Evolutionary conservation across 2,888 invertebrate genomes (phyloP), one percentile per base, ranked within the genome.

Genomic region (Capitulum mitella): DNA sequence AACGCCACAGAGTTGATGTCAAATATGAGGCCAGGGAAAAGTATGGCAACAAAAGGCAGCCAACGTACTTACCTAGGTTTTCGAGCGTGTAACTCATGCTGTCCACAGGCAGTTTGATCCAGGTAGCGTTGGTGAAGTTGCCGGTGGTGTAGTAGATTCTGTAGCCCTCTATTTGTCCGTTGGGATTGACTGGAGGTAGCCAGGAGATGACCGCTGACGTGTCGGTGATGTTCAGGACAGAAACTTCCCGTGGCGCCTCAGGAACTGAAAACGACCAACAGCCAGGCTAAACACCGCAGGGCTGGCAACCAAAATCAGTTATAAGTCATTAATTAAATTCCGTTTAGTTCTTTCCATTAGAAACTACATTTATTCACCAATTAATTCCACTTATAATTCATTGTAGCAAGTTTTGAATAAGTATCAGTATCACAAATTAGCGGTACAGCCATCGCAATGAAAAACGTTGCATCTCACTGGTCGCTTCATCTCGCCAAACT

Each of bases 221-320:
- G 80, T 93, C 89, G 80, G 91, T 91, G 81, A 93, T 91, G 86
- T 90, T 91, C 83, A 91, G 89, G 48, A 94, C 90, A 82, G 91
- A 92, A 83, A 95, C 89, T 87, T 93, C 93, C 84, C 91, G 88
- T 79, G 96, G 96, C 85, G 92, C 90, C 83, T 89, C 90, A 83
- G 93, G 92, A 84, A 90, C 92, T 92, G 87, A 40, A 86, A 87
- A n/a, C n/a, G n/a, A n/a, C n/a, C n/a, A n/a, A n/a, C n/a, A n/a
- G n/a, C n/a, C n/a, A n/a, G n/a, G n/a, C n/a, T n/a, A n/a, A n/a
- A n/a, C n/a, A n/a, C n/a, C n/a, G n/a, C n/a, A n/a, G n/a, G n/a
- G n/a, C n/a, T n/a, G n/a, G n/a, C n/a, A n/a, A n/a, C n/a, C n/a
- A n/a, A n/a, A n/a, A n/a, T n/a, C n/a, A n/a, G n/a, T n/a, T n/a